A percentile compares a stretch with the other conserved stretches of the same genome.
Evolutionary conservation across 2,113 vertebrate species (phyloP).

Genomic region (Saccopteryx leptura): DNA sequence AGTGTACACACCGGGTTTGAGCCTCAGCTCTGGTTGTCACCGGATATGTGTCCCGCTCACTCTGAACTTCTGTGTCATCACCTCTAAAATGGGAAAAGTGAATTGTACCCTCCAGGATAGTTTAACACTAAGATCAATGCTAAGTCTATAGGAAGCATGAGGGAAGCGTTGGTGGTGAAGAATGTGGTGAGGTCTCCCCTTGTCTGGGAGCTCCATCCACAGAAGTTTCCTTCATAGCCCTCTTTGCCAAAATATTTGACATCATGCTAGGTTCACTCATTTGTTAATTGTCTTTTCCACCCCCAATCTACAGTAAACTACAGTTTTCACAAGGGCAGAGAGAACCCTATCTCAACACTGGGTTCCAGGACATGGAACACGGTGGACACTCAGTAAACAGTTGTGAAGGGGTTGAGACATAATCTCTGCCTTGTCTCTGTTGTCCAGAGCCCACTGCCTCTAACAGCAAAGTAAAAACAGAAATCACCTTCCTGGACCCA

Average conservation of each 20-base stretch:
- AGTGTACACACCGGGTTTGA: background rate
- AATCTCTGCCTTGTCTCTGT: conserved; percentile 29
- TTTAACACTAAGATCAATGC: background rate
- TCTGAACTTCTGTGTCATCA: background rate
- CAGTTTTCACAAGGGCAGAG: background rate
- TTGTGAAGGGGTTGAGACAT: background rate
- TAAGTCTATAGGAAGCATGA: rapidly evolving
- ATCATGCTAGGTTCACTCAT: background rate
- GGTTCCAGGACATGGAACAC: background rate
- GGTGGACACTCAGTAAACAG: background rate
- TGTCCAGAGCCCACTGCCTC: background rate
- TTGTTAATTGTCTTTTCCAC: too few species aligned
- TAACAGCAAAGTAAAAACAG: background rate
- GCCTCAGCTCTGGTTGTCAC: background rate
- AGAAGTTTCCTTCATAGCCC: background rate
- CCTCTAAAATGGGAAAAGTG: background rate
- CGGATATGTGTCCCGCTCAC: background rate
- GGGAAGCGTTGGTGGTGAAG: background rate
- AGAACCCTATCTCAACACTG: background rate
- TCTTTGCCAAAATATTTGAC: background rate
- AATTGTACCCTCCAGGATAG: background rate
- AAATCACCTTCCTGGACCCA: background rate
- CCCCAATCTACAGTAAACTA: background rate
- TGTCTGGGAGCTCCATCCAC: background rate
- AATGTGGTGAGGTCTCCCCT: background rate